Percentiles rank a stretch among this genome's conserved stretches.
Evolutionary conservation across 2,888 invertebrate species (phyloP).

Genomic region (Petrolisthes manimaculis): DNA sequence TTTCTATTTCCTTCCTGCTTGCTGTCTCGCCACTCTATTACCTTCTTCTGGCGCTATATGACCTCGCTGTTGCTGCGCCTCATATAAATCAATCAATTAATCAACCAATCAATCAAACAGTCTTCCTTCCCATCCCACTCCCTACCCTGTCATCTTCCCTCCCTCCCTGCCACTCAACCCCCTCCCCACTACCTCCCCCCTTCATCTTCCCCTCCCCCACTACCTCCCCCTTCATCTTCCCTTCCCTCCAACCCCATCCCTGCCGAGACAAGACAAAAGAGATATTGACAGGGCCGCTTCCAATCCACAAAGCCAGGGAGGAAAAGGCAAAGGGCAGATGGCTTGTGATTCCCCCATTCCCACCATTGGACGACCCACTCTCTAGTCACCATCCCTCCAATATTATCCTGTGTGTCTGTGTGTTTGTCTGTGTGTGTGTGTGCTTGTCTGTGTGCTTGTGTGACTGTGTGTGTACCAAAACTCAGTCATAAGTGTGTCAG

Average conservation of each 20-base stretch:
- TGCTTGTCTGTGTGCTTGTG: too few relatives aligned
- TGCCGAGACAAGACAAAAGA: constrained; percentile 19
- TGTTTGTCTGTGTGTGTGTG: too few relatives aligned
- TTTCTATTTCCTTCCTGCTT: not conserved
- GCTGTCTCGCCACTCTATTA: not conserved
- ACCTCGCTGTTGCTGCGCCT: too few relatives aligned
- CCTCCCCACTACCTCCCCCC: not conserved
- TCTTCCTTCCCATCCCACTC: not conserved
- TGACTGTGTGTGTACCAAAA: too few relatives aligned
- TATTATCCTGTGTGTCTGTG: too few relatives aligned
- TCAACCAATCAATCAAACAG: too few relatives aligned
- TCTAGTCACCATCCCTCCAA: too few relatives aligned
- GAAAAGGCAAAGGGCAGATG: constrained; percentile 16
- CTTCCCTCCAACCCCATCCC: constrained; percentile 1
- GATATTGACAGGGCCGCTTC: constrained; percentile 33
- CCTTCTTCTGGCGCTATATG: not conserved
- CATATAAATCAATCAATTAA: too few relatives aligned
- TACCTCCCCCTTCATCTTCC: not conserved
- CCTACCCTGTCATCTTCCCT: not conserved
- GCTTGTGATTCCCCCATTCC: too few relatives aligned
- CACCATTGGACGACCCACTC: too few relatives aligned
- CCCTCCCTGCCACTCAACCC: not conserved
- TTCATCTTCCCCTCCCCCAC: not conserved
- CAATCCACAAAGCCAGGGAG: constrained; percentile 26
- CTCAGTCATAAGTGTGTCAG: too few relatives aligned